A percentile compares a stretch with the other conserved stretches of the same genome.
phyloP scores from a whole-genome alignment of 2,113 vertebrate species.

The Cryptotis parvus region DNA sequence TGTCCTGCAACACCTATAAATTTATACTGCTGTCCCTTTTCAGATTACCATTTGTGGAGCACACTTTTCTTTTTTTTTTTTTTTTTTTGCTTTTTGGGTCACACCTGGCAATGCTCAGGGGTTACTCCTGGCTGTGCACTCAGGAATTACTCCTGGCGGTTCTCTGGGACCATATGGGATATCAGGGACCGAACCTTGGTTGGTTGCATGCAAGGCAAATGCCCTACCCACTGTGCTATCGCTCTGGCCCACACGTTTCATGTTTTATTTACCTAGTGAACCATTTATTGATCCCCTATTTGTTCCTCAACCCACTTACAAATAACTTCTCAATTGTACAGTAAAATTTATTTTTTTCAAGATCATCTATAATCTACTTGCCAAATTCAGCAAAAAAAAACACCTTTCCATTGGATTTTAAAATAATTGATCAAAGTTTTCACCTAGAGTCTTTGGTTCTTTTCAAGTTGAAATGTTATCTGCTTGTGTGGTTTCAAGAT shows the following conservation, averaged over 20 bases:
- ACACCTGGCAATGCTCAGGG: too few species aligned
- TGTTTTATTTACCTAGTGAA: neutral
- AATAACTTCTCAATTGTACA: neutral
- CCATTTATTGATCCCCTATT: neutral
- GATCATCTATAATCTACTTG: neutral
- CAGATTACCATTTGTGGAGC: too few species aligned
- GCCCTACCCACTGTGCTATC: too few species aligned
- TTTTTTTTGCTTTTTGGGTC: too few species aligned
- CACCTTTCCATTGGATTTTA: neutral
- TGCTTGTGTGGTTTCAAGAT: conserved; percentile 7
- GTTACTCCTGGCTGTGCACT: too few species aligned
- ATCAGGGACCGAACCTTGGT: too few species aligned
- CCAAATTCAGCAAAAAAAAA: neutral
- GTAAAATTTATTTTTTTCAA: neutral
- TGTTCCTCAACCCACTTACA: neutral
- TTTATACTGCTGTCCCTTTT: too few species aligned
- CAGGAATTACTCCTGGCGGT: too few species aligned
- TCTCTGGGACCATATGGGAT: too few species aligned
- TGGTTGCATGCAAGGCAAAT: too few species aligned
- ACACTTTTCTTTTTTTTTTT: neutral
- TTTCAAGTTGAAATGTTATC: neutral
- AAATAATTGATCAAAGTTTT: neutral
- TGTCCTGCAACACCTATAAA: too few species aligned
- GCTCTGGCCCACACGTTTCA: too few species aligned
- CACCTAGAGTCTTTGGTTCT: neutral